A percentile compares a stretch with the other conserved stretches of the same genome.
These are phyloP conservation scores for Scaptomyza pallida DNA, from an alignment of 1,140 invertebrate genomes.

Conservation along the genomic window DNA sequence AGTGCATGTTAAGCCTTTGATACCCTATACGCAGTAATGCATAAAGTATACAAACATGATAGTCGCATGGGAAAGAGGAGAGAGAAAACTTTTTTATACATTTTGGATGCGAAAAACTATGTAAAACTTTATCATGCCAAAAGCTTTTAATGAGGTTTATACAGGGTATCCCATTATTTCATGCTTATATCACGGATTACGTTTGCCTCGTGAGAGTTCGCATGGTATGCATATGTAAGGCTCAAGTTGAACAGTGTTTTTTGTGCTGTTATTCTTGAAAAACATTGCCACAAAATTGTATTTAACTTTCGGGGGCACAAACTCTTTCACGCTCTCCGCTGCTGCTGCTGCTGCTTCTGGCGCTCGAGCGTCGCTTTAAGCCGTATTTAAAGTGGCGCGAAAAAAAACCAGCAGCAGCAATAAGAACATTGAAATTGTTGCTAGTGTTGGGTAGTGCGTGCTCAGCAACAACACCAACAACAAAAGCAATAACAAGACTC, in stretches of 20 bases:
- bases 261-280: conserved; percentile 71
- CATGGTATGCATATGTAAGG: conserved; percentile 50
- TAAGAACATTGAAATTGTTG: conserved; percentile 10
- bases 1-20: conserved; percentile 19
- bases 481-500: conserved; percentile 45
- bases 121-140: background rate
- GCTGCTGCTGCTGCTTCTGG: too few species aligned
- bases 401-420: too few species aligned
- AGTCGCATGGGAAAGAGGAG: too few species aligned
- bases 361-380: conserved; percentile 53
- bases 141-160: background rate
- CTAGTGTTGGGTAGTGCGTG: conserved; percentile 52
- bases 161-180: conserved; percentile 8
- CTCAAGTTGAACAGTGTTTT: conserved; percentile 67
- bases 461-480: conserved; percentile 22
- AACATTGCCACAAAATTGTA: conserved; percentile 57
- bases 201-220: conserved; percentile 1
- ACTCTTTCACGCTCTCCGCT: too few species aligned
- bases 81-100: background rate
- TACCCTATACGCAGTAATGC: conserved; percentile 23
- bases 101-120: background rate
- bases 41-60: too few species aligned
- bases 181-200: conserved; percentile 40
- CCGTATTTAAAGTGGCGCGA: conserved; percentile 40
- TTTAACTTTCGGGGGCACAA: conserved; percentile 33